Evolutionary conservation across 2,797 vertebrate genomes (phyloP), one percentile per base, ranked within the genome.

Genomic region (Dicrostonyx torquatus): DNA sequence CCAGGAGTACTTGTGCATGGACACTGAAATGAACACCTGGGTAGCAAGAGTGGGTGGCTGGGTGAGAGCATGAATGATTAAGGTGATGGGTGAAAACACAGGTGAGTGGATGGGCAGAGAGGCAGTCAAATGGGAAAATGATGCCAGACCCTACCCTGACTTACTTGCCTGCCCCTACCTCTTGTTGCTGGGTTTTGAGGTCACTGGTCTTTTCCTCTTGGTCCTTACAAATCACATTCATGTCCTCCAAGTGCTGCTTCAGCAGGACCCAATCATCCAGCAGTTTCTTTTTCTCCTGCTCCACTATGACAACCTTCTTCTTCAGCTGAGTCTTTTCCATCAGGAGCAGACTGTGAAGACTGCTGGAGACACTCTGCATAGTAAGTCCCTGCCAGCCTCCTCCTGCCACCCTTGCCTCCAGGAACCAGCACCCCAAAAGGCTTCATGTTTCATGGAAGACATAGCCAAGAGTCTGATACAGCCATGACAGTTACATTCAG

Each of bases 241-340:
- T 98, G 95, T 99, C 99, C 97, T 99, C 99, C 53, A 99, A 99
- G 0, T 98, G 99, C 98, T 99, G 99, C 97, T 99, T 99, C 66
- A 99, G 98, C 75, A 99, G 99, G 92, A 99, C 99, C 95, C 99
- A 99, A 73, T 99, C 99, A 91, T 99, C 97, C 78, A 99, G 98
- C 97, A 99, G 97, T 98, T 99, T 99, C 0, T 99, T 98, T 79
- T 99, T 99, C 96, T 99, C 99, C 97, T 99, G 98, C 96, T 99
- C 98, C 97, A 99, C 75, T 29, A 98, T 98, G 83, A 99, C 99
- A 98, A 99, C 98, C 77, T 99, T 99, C 66, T 99, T 99, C 97
- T 99, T 99, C 96, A 99, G 97, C 98, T 99, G 79, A 0, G 98
- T 98, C 94, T 99, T 99, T 96, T 99, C 99, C 0, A 98, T 99